Evolutionary conservation across 2,888 invertebrate genomes (phyloP).

Genomic region (Agrotis clavis): DNA sequence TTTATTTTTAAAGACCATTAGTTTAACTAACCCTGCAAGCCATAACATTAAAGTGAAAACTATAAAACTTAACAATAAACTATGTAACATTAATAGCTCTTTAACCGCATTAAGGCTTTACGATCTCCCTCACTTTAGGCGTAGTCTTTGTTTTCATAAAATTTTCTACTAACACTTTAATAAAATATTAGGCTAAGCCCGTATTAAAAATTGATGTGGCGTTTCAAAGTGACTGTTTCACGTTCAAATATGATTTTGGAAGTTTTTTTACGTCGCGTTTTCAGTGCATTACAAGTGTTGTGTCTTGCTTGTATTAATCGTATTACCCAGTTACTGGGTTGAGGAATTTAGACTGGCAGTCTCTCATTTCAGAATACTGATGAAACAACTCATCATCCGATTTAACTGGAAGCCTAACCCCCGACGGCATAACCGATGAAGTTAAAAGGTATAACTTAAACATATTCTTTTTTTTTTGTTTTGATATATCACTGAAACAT

Average conservation of each 20-base stretch:
- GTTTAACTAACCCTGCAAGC: conserved; percentile 12
- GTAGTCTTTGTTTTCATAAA: conserved; percentile 37
- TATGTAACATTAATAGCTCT: conserved; percentile 45
- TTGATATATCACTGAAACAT: too few species aligned
- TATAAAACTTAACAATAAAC: conserved; percentile 54
- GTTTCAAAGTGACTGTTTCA: conserved; percentile 28
- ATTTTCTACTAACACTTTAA: conserved; percentile 47
- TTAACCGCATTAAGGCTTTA: conserved; percentile 57
- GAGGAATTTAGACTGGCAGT: too few species aligned
- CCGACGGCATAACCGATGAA: too few species aligned
- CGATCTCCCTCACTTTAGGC: conserved; percentile 43
- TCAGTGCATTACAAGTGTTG: neutral
- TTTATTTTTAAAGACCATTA: conserved; percentile 16
- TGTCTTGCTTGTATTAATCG: neutral
- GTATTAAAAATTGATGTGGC: conserved; percentile 54
- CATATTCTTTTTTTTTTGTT: too few species aligned
- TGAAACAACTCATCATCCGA: too few species aligned
- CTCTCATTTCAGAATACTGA: too few species aligned
- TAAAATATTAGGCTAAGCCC: conserved; percentile 50
- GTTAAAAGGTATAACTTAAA: too few species aligned
- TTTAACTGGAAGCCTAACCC: too few species aligned
- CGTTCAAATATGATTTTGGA: conserved; percentile 17
- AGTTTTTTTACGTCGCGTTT: conserved; percentile 4
- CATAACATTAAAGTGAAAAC: conserved; percentile 49
- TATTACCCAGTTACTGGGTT: neutral